Base-by-base conservation (phyloP, 2,113 vertebrate species). In the Sakesphorus luctuosus region DNA sequence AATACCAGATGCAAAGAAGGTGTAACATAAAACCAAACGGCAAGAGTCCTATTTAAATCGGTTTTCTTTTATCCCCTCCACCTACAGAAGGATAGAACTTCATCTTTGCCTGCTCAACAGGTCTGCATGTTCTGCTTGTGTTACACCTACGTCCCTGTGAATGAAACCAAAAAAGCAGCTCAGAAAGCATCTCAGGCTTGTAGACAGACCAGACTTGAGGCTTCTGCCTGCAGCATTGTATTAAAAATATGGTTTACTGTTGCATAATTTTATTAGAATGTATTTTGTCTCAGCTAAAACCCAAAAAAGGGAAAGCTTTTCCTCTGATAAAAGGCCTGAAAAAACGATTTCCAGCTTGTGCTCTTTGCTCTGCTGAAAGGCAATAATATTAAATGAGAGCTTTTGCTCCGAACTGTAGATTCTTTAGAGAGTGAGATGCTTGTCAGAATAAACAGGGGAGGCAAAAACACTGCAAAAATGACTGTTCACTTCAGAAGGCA, bases 401-500 rank as follows among this genome's bases (percentile, higher is more conserved):
- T 86, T 92, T 72, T 90, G 52, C 83, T 77, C 38, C 74, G 17
- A 74, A 88, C 88, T 80, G 61, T 93, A 90, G 95, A 88, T 91
- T 93, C 79, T 86, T 84, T 67, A 2, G 59, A 61, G 72, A 55
- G 50, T 63, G 72, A 92, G 88, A 47, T 86, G 72, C 93, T 76
- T 92, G 83, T 90, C 79, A 89, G 93, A 96, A 88, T 93, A 90
- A 94, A 95, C 88, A 83, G 79, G 90, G 47, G 47, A 78, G 76
- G 68, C 92, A 83, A 84, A 96, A 94, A 49, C 67, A 63, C 80
- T 95, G 92, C 63, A 80, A 44, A 81, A 96, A 87, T 92, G 96
- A 95, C 83, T 96, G 89, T 95, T 96, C 94, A 93, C 96, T 96
- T 96, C 90, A 91, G 89, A 91, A 95, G 84, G 81, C 89, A 76